These are phyloP conservation scores for Manis javanica DNA, from an alignment of 2,797 vertebrate species.

Conservation along the genomic window DNA sequence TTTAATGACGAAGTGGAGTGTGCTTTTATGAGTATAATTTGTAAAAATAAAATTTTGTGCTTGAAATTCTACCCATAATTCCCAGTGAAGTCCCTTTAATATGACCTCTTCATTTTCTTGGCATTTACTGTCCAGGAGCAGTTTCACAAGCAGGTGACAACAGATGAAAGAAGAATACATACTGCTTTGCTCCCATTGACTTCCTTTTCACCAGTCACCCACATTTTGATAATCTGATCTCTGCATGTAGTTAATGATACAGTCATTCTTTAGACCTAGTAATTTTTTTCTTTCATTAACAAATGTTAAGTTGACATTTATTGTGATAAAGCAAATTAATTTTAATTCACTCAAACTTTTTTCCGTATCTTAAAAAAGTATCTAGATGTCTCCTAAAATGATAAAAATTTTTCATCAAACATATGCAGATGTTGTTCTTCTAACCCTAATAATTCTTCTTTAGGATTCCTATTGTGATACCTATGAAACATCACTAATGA, in stretches of 20 bases:
- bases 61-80: not conserved
- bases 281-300: slow-evolving; percentile 8
- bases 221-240: not conserved
- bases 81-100: not conserved
- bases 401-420: not conserved
- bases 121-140: not conserved
- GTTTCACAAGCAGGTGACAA: not conserved
- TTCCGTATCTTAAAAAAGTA: not conserved
- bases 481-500: not conserved
- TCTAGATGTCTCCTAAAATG: slow-evolving; percentile 5
- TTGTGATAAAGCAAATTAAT: not conserved
- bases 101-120: not conserved
- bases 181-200: no score
- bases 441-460: not conserved
- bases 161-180: not conserved
- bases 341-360: not conserved
- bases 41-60: not conserved
- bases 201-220: not conserved
- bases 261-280: not conserved
- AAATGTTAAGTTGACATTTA: slow-evolving; percentile 9
- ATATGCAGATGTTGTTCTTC: not conserved
- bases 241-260: not conserved
- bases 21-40: slow-evolving; percentile 4
- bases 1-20: not conserved
- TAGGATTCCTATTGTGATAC: not conserved